These are phyloP conservation scores for Amphipyra tragopoginis DNA, from an alignment of 2,888 invertebrate species.

Conservation along the genomic window DNA sequence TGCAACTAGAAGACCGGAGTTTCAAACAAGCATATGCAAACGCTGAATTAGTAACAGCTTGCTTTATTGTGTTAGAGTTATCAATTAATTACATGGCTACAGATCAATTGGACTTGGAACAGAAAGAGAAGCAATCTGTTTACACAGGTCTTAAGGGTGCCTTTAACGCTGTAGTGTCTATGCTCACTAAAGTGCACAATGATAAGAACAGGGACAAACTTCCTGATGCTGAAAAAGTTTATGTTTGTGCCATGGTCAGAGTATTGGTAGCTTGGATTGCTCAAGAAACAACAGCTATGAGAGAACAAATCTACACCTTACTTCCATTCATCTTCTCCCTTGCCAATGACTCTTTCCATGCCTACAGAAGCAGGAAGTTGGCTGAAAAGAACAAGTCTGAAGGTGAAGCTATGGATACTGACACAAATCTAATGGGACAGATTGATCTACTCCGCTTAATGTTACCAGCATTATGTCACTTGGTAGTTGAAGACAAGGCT, in stretches of 20 bases:
- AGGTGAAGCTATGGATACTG: constrained; percentile 86
- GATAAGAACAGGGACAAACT: constrained; percentile 93
- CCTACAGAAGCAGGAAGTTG: constrained; percentile 91
- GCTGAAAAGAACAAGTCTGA: constrained; percentile 92
- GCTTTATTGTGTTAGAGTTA: constrained; percentile 95
- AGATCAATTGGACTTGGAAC: constrained; percentile 95
- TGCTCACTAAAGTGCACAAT: constrained; percentile 93
- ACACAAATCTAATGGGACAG: constrained; percentile 86
- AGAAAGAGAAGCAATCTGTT: constrained; percentile 97
- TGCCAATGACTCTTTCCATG: constrained; percentile 95
- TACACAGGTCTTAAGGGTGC: constrained; percentile 97
- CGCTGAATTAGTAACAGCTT: constrained; percentile 94
- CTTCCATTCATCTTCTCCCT: constrained; percentile 95
- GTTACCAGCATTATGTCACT: constrained; percentile 96
- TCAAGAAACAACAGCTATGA: constrained; percentile 96
- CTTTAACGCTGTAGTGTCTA: constrained; percentile 94
- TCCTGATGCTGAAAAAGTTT: constrained; percentile 92
- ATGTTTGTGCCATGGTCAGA: constrained; percentile 95
- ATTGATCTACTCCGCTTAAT: constrained; percentile 94
- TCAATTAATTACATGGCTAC: constrained; percentile 94
- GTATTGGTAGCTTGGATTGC: constrained; percentile 97
- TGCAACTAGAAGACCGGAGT: constrained; percentile 97
- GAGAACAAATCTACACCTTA: constrained; percentile 94
- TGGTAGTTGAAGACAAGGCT: constrained; percentile 97
- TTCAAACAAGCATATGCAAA: constrained; percentile 94